phyloP scores from a whole-genome alignment of 2,888 invertebrate species.

The Cordilura impudica region DNA sequence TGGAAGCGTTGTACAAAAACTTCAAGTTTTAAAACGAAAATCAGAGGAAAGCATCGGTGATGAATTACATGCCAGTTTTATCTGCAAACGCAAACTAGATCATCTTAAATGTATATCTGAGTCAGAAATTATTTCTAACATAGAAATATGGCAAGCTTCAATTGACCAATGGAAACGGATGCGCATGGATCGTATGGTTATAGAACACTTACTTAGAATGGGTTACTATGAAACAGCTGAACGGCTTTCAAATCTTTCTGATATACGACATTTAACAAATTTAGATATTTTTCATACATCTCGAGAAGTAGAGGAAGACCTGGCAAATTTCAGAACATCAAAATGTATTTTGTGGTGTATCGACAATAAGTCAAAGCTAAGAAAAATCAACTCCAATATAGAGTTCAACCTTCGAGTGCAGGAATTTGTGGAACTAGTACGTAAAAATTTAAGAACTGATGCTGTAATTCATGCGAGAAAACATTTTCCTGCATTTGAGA shows the following conservation, averaged over 20 bases:
- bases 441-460: constrained; percentile 89
- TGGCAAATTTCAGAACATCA: constrained; percentile 88
- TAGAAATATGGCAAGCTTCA: constrained; percentile 75
- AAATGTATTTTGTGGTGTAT: constrained; percentile 97
- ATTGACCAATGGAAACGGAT: constrained; percentile 78
- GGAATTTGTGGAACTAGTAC: constrained; percentile 97
- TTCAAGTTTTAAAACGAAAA: constrained; percentile 94
- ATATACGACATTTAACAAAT: constrained; percentile 92
- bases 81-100: constrained; percentile 94
- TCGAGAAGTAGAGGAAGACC: constrained; percentile 91
- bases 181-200: constrained; percentile 95
- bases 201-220: constrained; percentile 95
- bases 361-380: constrained; percentile 95
- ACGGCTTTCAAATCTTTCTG: constrained; percentile 88
- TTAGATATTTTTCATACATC: constrained; percentile 92
- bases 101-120: constrained; percentile 83
- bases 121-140: constrained; percentile 67
- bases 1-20: constrained; percentile 92
- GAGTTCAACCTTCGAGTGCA: constrained; percentile 91
- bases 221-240: constrained; percentile 97
- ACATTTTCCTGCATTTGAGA: constrained; percentile 92
- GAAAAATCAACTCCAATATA: constrained; percentile 95
- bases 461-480: constrained; percentile 97
- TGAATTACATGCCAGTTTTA: constrained; percentile 92
- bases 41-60: constrained; percentile 96